phyloP scores from a whole-genome alignment of 2,113 vertebrate genomes.

The Protobothrops mucrosquamatus region DNA sequence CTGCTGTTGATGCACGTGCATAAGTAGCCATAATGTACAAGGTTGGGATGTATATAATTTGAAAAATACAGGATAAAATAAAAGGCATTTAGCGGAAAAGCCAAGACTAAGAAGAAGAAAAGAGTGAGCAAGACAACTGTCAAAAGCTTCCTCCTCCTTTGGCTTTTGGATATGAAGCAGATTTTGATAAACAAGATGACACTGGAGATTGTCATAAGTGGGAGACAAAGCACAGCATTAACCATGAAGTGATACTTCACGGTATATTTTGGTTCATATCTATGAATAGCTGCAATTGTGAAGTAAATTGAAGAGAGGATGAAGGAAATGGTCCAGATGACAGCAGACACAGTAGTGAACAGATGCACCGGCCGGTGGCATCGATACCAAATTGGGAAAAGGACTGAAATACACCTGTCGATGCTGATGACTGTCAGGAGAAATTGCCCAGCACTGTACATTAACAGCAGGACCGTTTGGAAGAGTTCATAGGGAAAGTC shows the following conservation, averaged over 20 bases:
- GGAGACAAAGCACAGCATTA: neutral
- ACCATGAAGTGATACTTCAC: neutral
- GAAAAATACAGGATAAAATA: neutral
- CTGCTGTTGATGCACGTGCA: neutral
- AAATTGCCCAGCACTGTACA: constrained; percentile 41
- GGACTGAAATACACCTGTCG: neutral
- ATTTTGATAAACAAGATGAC: neutral
- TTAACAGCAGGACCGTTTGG: neutral
- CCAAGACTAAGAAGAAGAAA: neutral
- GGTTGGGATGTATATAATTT: neutral
- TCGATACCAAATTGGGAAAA: neutral
- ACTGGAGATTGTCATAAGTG: neutral
- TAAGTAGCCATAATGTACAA: neutral
- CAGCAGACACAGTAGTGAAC: neutral
- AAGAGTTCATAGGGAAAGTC: neutral
- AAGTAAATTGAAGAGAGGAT: neutral
- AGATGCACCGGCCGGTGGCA: neutral
- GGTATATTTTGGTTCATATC: neutral
- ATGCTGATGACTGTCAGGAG: neutral
- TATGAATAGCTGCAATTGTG: neutral
- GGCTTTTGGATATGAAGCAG: neutral
- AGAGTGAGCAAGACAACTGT: neutral
- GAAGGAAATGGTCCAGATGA: neutral
- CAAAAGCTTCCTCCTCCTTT: neutral
- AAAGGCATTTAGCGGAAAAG: neutral